phyloP scores from a whole-genome alignment of 2,888 invertebrate species.

The Tetropium fuscum region DNA sequence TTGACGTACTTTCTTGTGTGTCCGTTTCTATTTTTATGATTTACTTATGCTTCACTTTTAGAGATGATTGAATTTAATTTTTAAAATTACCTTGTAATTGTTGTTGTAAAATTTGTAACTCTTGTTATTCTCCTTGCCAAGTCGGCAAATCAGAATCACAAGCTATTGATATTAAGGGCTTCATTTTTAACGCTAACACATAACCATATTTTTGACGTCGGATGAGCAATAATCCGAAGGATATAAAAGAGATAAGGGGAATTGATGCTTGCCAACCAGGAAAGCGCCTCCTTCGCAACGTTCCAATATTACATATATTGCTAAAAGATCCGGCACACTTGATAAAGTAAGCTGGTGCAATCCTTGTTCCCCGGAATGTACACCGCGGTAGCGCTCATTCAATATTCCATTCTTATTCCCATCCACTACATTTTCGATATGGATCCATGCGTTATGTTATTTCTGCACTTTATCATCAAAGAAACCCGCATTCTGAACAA shows the following conservation, averaged over 20 bases:
- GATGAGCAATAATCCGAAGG: conserved; percentile 20
- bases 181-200: conserved; percentile 11
- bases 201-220: conserved; percentile 16
- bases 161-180: too few relatives aligned
- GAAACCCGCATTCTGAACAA: conserved; percentile 51
- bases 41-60: too few relatives aligned
- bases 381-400: conserved; percentile 46
- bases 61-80: too few relatives aligned
- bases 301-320: conserved; percentile 38
- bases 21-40: too few relatives aligned
- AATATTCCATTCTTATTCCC: conserved; percentile 58
- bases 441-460: conserved; percentile 57
- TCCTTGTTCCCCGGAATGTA: conserved; percentile 19
- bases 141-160: too few relatives aligned
- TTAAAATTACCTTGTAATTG: too few relatives aligned
- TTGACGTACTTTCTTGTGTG: too few relatives aligned
- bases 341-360: conserved; percentile 26
- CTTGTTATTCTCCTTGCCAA: too few relatives aligned
- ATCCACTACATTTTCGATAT: conserved; percentile 59
- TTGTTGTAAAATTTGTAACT: too few relatives aligned
- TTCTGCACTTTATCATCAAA: conserved; percentile 58
- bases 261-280: conserved; percentile 22
- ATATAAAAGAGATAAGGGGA: conserved; percentile 22
- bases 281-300: conserved; percentile 22
- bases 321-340: conserved; percentile 27